phyloP scores from a whole-genome alignment of 2,888 invertebrate genomes.

The Liodrosophila aerea region DNA sequence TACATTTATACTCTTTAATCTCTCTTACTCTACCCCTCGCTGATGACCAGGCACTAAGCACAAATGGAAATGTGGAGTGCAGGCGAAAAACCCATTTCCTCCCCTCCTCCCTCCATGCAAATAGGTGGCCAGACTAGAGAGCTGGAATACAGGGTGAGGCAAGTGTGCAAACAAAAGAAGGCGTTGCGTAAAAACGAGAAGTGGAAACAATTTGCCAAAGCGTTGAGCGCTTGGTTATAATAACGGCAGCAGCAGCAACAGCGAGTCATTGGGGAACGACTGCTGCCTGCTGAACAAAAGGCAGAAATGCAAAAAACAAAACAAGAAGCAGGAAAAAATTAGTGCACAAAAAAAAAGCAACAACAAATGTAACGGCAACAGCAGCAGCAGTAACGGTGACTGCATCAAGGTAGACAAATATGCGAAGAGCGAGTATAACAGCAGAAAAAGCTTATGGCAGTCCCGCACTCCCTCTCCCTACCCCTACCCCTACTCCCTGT shows the following conservation, averaged over 20 bases:
- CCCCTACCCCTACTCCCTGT: not conserved
- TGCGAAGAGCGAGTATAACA: constrained; percentile 38
- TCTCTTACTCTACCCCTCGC: constrained; percentile 13
- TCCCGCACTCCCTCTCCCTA: not conserved
- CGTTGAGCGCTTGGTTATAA: constrained; percentile 70
- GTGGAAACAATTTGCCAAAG: constrained; percentile 75
- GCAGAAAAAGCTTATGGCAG: constrained; percentile 36
- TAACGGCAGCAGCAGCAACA: constrained; percentile 53
- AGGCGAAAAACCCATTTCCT: constrained; percentile 32
- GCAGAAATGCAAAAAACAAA: constrained; percentile 14
- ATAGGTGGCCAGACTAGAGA: constrained; percentile 29
- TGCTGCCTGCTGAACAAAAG: constrained; percentile 61
- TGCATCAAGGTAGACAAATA: constrained; percentile 67
- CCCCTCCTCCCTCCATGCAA: constrained; percentile 30
- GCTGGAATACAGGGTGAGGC: not conserved
- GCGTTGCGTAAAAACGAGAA: constrained; percentile 58
- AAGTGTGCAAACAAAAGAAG: constrained; percentile 47
- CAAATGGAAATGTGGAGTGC: constrained; percentile 32
- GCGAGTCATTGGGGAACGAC: constrained; percentile 32
- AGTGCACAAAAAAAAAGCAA: constrained; percentile 45
- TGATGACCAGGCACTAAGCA: constrained; percentile 36
- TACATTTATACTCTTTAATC: constrained; percentile 14
- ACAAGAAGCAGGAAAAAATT: constrained; percentile 45
- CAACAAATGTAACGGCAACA: constrained; percentile 11
- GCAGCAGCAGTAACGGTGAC: constrained; percentile 28